Conservation (phyloP, 2,797 vertebrate species). For the Enteromius trimaculatus region DNA sequence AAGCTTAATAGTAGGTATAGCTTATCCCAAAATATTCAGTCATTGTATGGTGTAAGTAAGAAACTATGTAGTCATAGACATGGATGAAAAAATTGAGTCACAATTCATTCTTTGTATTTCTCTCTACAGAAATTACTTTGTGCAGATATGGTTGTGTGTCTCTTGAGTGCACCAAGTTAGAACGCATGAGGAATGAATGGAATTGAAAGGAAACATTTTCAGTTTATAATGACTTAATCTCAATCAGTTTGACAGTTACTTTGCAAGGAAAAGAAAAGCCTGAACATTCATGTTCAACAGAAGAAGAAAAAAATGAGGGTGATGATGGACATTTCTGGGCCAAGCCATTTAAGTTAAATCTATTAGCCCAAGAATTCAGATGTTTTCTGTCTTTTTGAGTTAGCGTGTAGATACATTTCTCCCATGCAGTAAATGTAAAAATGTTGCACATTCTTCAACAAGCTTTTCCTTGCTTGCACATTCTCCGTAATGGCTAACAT, state of each 20-base stretch:
- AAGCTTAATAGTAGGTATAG: background rate
- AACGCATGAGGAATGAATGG: background rate
- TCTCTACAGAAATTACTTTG: background rate
- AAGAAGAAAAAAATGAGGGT: background rate
- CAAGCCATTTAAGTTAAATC: background rate
- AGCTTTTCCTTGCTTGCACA: conserved; percentile 41
- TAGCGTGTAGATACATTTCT: background rate
- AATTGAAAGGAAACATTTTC: background rate
- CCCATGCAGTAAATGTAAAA: conserved; percentile 19
- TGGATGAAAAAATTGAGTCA: background rate
- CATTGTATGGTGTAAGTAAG: background rate
- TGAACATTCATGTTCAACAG: background rate
- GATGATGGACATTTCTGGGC: background rate
- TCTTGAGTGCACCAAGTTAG: background rate
- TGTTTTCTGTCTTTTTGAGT: background rate
- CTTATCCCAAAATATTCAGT: background rate
- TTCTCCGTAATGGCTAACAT: conserved; percentile 18
- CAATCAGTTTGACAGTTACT: background rate
- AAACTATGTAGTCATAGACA: background rate
- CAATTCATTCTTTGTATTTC: background rate
- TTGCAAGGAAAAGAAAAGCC: background rate
- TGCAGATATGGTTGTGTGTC: background rate
- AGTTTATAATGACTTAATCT: background rate
- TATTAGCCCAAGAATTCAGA: background rate
- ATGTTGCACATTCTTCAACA: conserved; percentile 32